A percentile compares a stretch with the other conserved stretches of the same genome.
Conservation (phyloP, 2,888 invertebrate genomes). For the Thecocarcelia acutangulata region DNA sequence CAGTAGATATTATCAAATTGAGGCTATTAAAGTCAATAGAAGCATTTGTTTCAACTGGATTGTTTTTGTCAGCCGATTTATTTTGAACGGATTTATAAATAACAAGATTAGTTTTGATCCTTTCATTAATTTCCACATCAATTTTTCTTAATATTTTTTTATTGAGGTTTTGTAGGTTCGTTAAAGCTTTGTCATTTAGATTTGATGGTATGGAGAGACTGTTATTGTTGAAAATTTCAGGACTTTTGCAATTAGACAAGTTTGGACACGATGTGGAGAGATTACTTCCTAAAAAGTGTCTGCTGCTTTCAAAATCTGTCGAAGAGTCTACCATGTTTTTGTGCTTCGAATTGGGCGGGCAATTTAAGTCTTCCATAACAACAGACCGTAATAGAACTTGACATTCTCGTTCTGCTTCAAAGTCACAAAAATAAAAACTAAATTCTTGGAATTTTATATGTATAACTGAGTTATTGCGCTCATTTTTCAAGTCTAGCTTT, state of each 20-base stretch:
- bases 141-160: conserved; percentile 30
- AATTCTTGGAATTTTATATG: conserved; percentile 93
- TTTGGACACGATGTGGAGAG: conserved; percentile 76
- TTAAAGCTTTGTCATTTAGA: conserved; percentile 78
- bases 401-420: conserved; percentile 84
- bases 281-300: conserved; percentile 69
- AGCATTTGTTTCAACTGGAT: conserved; percentile 70
- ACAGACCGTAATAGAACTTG: conserved; percentile 92
- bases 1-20: conserved; percentile 93
- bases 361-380: conserved; percentile 94
- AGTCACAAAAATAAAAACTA: conserved; percentile 85
- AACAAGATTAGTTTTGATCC: conserved; percentile 85
- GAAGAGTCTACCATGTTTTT: conserved; percentile 91
- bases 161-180: not conserved
- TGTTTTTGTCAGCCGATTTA: conserved; percentile 82
- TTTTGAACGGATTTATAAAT: conserved; percentile 87
- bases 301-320: conserved; percentile 72
- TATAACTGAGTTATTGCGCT: conserved; percentile 89
- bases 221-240: conserved; percentile 72
- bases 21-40: conserved; percentile 94
- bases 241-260: conserved; percentile 71
- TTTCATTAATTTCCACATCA: conserved; percentile 55
- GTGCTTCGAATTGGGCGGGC: conserved; percentile 89
- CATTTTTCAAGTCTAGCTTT: conserved; percentile 89
- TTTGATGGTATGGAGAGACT: conserved; percentile 84